These are phyloP conservation scores for Puffinus mauretanicus DNA, from an alignment of 2,113 vertebrate genomes.

Conservation along the genomic window DNA sequence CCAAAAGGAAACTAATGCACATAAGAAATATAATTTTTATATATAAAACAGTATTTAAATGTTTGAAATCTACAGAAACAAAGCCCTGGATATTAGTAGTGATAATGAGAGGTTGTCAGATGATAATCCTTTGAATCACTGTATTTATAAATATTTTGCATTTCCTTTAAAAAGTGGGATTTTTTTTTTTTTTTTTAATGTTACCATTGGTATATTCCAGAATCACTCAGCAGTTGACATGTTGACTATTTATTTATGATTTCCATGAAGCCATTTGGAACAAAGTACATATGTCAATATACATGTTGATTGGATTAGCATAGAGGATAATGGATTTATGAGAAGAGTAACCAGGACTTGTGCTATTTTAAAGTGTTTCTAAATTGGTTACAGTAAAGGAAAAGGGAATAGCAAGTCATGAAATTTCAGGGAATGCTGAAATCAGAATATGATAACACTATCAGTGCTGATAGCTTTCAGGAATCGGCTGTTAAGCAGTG, in stretches of 20 bases:
- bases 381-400: neutral
- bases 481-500: neutral
- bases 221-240: neutral
- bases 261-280: neutral
- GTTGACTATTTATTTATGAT: neutral
- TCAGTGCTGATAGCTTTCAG: neutral
- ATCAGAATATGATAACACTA: neutral
- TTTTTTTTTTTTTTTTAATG: neutral
- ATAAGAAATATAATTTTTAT: neutral
- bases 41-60: neutral
- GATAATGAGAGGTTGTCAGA: neutral
- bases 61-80: neutral
- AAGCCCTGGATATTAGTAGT: neutral
- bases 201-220: neutral
- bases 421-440: neutral
- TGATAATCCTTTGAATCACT: neutral
- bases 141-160: neutral
- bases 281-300: neutral
- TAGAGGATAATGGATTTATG: neutral
- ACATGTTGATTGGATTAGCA: neutral
- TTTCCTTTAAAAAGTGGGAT: neutral
- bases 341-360: neutral
- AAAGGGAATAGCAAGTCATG: neutral
- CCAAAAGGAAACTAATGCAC: neutral
- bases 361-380: neutral